Percentiles rank a stretch among this genome's conserved stretches.
Evolutionary conservation across 2,797 vertebrate species (phyloP).

Genomic region (Pseudochirops corinnae): DNA sequence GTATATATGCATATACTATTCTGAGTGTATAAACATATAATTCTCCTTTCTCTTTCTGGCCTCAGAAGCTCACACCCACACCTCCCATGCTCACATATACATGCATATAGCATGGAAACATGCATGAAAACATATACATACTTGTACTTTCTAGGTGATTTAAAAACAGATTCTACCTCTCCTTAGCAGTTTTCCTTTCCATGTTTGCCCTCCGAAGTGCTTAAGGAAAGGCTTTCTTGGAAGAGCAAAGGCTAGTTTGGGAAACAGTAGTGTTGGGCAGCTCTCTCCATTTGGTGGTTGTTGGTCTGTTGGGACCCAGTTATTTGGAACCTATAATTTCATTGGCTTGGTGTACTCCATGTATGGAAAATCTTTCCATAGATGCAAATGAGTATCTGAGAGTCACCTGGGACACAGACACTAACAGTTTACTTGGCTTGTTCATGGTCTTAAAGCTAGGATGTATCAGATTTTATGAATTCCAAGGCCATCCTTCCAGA

Average conservation of each 20-base stretch:
- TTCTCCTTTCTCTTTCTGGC: neutral
- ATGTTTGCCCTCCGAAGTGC: slow-evolving; percentile 66
- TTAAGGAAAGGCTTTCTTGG: slow-evolving; percentile 57
- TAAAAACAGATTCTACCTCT: slow-evolving; percentile 29
- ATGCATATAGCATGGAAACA: too few relatives aligned
- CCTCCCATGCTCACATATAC: neutral
- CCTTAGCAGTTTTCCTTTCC: slow-evolving; percentile 65
- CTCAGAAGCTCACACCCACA: neutral
- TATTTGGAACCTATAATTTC: neutral
- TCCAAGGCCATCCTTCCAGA: neutral
- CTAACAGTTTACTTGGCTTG: neutral
- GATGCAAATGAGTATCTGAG: neutral
- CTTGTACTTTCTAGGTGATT: neutral
- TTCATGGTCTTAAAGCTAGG: neutral
- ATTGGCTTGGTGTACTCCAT: neutral
- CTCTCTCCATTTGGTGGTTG: neutral
- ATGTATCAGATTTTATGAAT: neutral
- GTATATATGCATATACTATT: neutral
- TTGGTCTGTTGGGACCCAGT: neutral
- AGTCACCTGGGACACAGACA: neutral
- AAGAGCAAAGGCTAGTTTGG: neutral
- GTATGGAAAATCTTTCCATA: neutral
- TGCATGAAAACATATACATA: neutral
- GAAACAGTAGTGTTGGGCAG: neutral
- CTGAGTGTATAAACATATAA: neutral